These are phyloP conservation scores for Agriotes lineatus DNA, from an alignment of 2,888 invertebrate species.

Conservation along the genomic window DNA sequence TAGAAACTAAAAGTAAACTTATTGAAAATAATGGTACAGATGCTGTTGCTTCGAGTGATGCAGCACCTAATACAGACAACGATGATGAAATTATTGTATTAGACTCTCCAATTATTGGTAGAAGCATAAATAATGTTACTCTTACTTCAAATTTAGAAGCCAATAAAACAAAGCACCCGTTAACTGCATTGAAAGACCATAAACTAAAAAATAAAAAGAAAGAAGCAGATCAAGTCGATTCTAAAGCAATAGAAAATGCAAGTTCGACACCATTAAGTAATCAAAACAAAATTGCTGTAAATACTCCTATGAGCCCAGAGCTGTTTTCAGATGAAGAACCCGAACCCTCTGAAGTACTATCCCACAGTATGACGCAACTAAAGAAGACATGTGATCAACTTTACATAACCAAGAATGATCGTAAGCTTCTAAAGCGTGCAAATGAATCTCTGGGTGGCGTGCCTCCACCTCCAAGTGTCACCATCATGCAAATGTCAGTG, in stretches of 20 bases:
- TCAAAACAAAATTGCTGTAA: no score
- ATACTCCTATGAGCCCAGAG: slow-evolving; percentile 68
- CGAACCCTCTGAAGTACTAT: slow-evolving; percentile 58
- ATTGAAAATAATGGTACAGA: background rate
- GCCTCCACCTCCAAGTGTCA: slow-evolving; percentile 81
- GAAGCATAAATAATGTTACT: no score
- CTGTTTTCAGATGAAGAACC: slow-evolving; percentile 74
- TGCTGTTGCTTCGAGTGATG: background rate
- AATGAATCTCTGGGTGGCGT: slow-evolving; percentile 77
- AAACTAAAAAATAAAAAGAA: no score
- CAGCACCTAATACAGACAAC: background rate
- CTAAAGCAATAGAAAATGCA: no score
- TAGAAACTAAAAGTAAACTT: slow-evolving; percentile 2
- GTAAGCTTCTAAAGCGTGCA: slow-evolving; percentile 63
- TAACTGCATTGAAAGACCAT: no score
- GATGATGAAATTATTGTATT: no score
- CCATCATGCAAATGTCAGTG: slow-evolving; percentile 75
- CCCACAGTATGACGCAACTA: slow-evolving; percentile 60
- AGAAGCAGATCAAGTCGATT: no score
- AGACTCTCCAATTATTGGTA: no score
- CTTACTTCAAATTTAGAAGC: no score
- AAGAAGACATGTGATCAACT: slow-evolving; percentile 49
- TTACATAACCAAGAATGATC: slow-evolving; percentile 60
- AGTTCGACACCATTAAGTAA: no score
- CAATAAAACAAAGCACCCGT: no score